These are phyloP conservation scores for Scomber colias DNA, from an alignment of 2,113 vertebrate genomes.

Conservation along the genomic window DNA sequence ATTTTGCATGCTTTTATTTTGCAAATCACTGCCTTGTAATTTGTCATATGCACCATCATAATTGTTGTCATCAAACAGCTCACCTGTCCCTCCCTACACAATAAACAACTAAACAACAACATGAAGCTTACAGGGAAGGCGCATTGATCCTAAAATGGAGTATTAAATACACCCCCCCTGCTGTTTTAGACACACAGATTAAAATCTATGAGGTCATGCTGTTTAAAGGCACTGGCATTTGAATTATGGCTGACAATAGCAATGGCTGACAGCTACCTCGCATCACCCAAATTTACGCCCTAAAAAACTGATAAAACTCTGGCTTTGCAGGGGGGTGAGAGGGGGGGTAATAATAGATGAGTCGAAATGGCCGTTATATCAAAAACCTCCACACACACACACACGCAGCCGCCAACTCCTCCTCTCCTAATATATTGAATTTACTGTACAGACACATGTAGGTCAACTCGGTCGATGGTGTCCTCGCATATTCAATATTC, in stretches of 20 bases:
- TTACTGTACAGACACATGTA: slow-evolving; percentile 51
- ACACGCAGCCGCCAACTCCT: not conserved
- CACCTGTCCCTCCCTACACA: not conserved
- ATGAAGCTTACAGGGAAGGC: not conserved
- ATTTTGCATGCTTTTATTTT: not conserved
- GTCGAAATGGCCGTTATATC: slow-evolving; percentile 41
- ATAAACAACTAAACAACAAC: not conserved
- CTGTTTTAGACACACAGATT: not conserved
- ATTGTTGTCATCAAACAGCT: not conserved
- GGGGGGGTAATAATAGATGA: not conserved
- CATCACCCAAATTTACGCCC: slow-evolving; percentile 50
- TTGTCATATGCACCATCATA: not conserved
- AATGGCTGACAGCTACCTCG: slow-evolving; percentile 22
- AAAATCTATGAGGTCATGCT: slow-evolving; percentile 7
- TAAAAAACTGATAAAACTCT: slow-evolving; percentile 9
- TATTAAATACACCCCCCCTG: not conserved
- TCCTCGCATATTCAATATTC: not conserved
- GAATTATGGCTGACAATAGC: slow-evolving; percentile 34
- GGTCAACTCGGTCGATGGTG: slow-evolving; percentile 35
- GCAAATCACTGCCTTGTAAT: not conserved
- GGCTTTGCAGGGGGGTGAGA: not conserved
- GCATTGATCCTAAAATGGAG: not conserved
- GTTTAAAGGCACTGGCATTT: not conserved
- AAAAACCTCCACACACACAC: slow-evolving; percentile 3
- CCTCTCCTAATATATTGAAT: not conserved